These are phyloP conservation scores for Tenthredo scrophulariae DNA, from an alignment of 2,888 invertebrate genomes.

Conservation along the genomic window DNA sequence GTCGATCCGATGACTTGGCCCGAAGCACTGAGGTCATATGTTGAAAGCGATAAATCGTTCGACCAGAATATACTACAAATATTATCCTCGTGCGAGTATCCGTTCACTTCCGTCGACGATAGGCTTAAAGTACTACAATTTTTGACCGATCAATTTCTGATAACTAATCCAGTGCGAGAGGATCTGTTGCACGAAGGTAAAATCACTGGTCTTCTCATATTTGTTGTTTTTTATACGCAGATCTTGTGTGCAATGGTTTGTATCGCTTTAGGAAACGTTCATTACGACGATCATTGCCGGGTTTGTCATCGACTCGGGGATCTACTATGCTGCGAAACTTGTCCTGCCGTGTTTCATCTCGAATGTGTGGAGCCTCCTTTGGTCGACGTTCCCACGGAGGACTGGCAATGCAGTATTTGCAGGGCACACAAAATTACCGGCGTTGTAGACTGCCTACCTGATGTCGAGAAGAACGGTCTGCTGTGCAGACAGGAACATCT, in stretches of 20 bases:
- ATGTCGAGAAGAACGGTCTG: conserved; percentile 94
- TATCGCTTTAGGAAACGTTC: conserved; percentile 84
- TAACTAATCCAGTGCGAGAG: conserved; percentile 95
- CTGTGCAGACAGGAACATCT: conserved; percentile 95
- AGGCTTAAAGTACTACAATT: conserved; percentile 92
- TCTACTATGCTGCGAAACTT: conserved; percentile 97
- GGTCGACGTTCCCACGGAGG: conserved; percentile 96
- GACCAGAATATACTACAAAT: conserved; percentile 87
- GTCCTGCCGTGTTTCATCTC: conserved; percentile 98
- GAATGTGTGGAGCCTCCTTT: conserved; percentile 98
- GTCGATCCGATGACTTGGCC: conserved; percentile 98
- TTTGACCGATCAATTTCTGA: conserved; percentile 96
- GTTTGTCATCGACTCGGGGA: conserved; percentile 96
- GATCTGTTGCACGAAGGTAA: conserved; percentile 95
- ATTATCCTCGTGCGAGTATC: conserved; percentile 89
- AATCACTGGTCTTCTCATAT: background rate
- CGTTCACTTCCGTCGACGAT: conserved; percentile 90
- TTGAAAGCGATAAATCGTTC: conserved; percentile 93
- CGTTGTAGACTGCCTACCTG: conserved; percentile 95
- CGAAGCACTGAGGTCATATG: conserved; percentile 92
- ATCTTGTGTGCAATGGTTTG: background rate
- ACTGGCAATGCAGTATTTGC: conserved; percentile 98
- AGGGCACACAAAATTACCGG: conserved; percentile 94
- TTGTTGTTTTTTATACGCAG: background rate
- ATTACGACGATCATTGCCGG: conserved; percentile 95